Base-by-base conservation (phyloP, 2,113 vertebrate genomes). In the Apistogramma diplotaenia region DNA sequence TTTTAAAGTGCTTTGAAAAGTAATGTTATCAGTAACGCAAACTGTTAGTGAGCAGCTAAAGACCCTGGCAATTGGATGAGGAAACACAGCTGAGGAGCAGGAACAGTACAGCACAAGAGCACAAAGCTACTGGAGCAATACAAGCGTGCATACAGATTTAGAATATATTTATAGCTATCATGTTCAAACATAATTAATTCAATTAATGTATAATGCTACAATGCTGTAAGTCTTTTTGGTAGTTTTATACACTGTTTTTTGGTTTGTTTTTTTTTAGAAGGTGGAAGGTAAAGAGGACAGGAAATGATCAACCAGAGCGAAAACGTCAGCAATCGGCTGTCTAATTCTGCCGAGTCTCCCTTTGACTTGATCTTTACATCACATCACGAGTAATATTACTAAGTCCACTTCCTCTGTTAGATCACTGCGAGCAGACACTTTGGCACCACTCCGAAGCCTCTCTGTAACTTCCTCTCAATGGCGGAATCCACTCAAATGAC, bases 371-470 rank as follows among this genome's bases (percentile, higher is more conserved):
- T 84, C 75, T 83, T 79, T 77, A 74, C 70, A 67, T 88, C 62
- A 73, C 79, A 71, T 75, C 77, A 71, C 73, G 78, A 79, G 75
- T 74, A 80, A 78, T 61, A 76, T 89, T 78, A 76, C 76, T 75
- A 8, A 76, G 60, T 89, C 82, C 73, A 43, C 80, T 83, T 87
- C 86, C 82, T 83, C 61, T 78, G 74, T 76, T 27, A 54, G 75
- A 61, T 57, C 72, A 51, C 71, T 76, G 73, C 37, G 51, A 75
- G 79, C 79, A 61, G 83, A 86, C 72, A 67, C 72, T 86, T 85
- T 54, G 75, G 76, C 80, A 61, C 71, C 75, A 23, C 85, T 82
- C 33, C 57, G 53, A 74, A 74, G 43, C 46, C 51, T 79, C 51
- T 83, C 78, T 77, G 33, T 29, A 2, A 46, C 81, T 88, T 51